A percentile compares a stretch with the other conserved stretches of the same genome.
Evolutionary conservation across 1,140 invertebrate species (phyloP).

Genomic region (Agrypnia vestita): DNA sequence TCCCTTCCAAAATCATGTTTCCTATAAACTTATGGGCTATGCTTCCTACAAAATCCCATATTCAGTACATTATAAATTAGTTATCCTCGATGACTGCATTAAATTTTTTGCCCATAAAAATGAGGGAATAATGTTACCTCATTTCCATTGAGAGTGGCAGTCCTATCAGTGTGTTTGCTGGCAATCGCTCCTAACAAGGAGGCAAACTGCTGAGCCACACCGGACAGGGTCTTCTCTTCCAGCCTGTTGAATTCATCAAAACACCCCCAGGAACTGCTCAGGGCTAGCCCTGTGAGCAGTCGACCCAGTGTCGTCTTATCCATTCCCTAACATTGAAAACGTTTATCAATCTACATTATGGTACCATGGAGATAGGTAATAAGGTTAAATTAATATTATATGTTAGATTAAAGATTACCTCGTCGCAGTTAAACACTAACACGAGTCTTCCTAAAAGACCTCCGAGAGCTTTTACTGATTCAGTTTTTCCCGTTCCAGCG

Average conservation of each 20-base stretch:
- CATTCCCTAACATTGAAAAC: constrained; percentile 80
- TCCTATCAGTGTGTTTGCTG: constrained; percentile 62
- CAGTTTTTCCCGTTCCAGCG: constrained; percentile 97
- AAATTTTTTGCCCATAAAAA: no score
- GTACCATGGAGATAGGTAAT: neutral
- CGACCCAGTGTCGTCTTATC: constrained; percentile 95
- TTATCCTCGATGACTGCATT: no score
- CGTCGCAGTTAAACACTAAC: constrained; percentile 98
- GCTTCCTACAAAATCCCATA: no score
- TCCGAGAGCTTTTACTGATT: constrained; percentile 96
- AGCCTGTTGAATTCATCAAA: constrained; percentile 99
- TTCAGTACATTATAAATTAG: no score
- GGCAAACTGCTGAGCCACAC: constrained; percentile 87
- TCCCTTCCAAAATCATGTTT: no score
- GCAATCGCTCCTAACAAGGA: constrained; percentile 78
- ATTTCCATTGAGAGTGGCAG: constrained; percentile 81
- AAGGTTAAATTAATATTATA: neutral
- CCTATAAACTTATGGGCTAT: no score
- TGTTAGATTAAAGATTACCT: constrained; percentile 71
- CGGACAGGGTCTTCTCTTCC: constrained; percentile 93
- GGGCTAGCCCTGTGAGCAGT: constrained; percentile 92
- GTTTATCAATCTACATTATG: constrained; percentile 5
- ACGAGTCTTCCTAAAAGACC: constrained; percentile 92
- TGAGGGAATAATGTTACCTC: constrained; percentile 75
- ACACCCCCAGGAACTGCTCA: constrained; percentile 98